phyloP scores from a whole-genome alignment of 2,113 vertebrate species.

The Cryptotis parvus region DNA sequence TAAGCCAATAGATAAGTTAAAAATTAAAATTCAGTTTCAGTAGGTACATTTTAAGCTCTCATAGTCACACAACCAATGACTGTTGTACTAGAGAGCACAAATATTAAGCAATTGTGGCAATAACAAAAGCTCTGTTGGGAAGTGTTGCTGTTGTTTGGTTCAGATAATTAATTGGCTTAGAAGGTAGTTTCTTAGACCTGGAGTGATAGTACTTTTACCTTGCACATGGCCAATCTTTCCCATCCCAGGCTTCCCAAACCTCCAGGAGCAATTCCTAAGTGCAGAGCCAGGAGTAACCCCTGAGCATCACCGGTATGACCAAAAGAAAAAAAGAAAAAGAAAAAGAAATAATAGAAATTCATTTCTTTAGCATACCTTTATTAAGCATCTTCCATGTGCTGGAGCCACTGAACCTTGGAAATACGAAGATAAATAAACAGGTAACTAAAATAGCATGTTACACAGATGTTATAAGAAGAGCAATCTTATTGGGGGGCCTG shows the following conservation, averaged over 20 bases:
- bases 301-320: no score
- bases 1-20: not conserved
- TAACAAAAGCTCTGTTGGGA: constrained; percentile 8
- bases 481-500: no score
- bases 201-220: no score
- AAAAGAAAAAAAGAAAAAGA: no score
- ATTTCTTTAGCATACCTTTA: not conserved
- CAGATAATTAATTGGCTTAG: constrained; percentile 11
- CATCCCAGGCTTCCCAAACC: no score
- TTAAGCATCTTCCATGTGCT: not conserved
- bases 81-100: not conserved
- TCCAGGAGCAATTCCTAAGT: no score
- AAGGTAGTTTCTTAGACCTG: no score
- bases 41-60: constrained; percentile 10
- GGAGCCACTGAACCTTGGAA: not conserved
- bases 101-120: not conserved
- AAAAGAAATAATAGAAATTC: no score
- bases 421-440: not conserved
- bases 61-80: not conserved
- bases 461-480: not conserved
- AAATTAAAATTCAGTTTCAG: constrained; percentile 18
- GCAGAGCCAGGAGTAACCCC: no score
- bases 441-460: constrained; percentile 13
- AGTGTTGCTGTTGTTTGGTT: constrained; percentile 7
- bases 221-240: no score